A percentile compares a stretch with the other conserved stretches of the same genome.
Evolutionary conservation across 2,797 vertebrate species (phyloP).

Genomic region (Spea hammondii): DNA sequence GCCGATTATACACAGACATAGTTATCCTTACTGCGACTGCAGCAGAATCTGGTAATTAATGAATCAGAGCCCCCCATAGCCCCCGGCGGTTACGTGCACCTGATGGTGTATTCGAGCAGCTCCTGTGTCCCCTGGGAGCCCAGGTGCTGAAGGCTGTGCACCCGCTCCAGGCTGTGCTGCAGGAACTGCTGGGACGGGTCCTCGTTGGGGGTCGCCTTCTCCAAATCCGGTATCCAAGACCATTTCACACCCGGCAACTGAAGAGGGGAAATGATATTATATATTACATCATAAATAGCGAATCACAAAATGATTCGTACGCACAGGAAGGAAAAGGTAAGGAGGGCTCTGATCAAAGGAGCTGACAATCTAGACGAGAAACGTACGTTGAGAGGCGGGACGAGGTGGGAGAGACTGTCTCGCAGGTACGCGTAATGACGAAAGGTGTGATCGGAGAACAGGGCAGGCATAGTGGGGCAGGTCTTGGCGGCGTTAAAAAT

Average conservation of each 20-base stretch:
- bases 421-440: conserved; percentile 92
- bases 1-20: no score
- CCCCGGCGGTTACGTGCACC: neutral
- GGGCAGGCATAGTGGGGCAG: conserved; percentile 91
- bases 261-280: neutral
- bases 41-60: no score
- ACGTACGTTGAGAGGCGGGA: conserved; percentile 85
- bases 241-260: conserved; percentile 88
- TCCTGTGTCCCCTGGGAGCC: conserved; percentile 87
- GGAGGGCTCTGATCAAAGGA: no score
- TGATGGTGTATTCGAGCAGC: conserved; percentile 89
- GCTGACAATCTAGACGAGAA: no score
- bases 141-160: conserved; percentile 87
- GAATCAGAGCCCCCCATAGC: no score
- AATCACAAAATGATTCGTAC: neutral
- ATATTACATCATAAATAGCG: neutral
- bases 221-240: conserved; percentile 65
- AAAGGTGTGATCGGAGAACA: conserved; percentile 96
- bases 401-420: conserved; percentile 95
- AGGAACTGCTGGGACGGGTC: conserved; percentile 91
- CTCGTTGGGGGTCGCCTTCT: conserved; percentile 72
- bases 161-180: conserved; percentile 85
- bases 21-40: no score
- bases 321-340: no score
- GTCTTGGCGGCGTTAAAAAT: conserved; percentile 94